Evolutionary conservation across 2,797 vertebrate species (phyloP), one percentile per base, ranked within the genome.

Genomic region (Percopsis omiscomaycus): DNA sequence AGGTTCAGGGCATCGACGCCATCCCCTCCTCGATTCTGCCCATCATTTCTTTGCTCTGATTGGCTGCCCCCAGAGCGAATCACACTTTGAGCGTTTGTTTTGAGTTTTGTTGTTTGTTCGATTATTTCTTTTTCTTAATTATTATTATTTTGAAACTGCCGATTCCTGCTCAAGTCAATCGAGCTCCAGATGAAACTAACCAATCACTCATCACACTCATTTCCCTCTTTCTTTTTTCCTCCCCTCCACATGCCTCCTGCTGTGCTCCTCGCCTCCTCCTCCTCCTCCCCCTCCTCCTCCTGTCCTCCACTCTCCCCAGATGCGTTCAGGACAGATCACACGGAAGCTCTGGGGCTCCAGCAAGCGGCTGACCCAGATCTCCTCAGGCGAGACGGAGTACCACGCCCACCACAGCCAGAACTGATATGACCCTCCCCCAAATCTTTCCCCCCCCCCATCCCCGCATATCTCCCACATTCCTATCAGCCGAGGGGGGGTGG

Each of bases 281-380:
- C 87, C 72, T 78, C 89, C 79, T 79, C 84, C 69, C 74, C 63
- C 75, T 68, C 84, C 75, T 58, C 87, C 86, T 86, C 79, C 86
- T 73, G 68, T 77, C 77, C 83, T 88, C 80, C 91, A 55, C 82
- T 88, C 86, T 84, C 88, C 93, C 92, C 94, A 98, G 97, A 96
- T 95, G 92, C 95, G 95, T 70, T 94, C 94, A 49, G 94, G 95
- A 85, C 97, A 98, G 91, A 95, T 98, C 84, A 95, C 95, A 29
- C 91, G 96, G 91, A 98, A 98, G 88, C 91, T 98, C 78, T 99
- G 97, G 96, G 97, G 97, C 83, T 95, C 97, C 87, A 96, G 94
- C 91, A 98, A 94, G 88, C 92, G 94, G 54, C 89, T 96, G 86
- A 98, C 92, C 84, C 95, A 97, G 92, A 95, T 98, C 87, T 98